Base-by-base conservation (phyloP, 1,140 invertebrate genomes). In the Leptinotarsa undecemlineata region DNA sequence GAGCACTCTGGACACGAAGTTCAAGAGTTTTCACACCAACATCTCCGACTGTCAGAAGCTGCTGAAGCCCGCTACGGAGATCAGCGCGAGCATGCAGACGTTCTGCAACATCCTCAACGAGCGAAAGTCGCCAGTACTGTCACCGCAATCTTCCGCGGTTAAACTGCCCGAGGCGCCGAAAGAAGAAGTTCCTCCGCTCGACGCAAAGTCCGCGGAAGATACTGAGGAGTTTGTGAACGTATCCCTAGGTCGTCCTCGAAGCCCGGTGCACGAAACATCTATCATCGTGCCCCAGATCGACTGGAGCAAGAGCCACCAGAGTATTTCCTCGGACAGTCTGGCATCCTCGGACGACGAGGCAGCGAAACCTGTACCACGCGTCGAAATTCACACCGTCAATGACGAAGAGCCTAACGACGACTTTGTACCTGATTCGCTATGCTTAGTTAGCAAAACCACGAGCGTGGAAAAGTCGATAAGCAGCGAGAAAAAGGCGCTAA, bases 1-100 rank as follows among this genome's bases (percentile, higher is more conserved):
- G 0, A 93, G 93, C 1, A 92, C 94, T 70, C 87, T 96, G 11
- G 94, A 96, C 81, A 93, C 92, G 2, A 92, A 93, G 80, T 89
- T 96, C 63, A 91, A 93, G 84, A 93, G 90, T 64, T 91, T 96
- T 76, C 90, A 94, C 51, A 93, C 92, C 33, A 93, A 92, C 72
- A 96, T 96, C 74, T 95, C 94, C 1, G 94, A 96, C 82, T 93
- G 94, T 78, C 95, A 97, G 81, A 96, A 96, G 81, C 85, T 96
- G 73, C 82, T 96, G 48, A 93, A 95, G 84, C 93, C 94, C 0
- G 92, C 94, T 0, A 88, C 91, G 0, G 90, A 92, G 75, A 91
- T 92, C 8, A 92, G 91, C 82, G 89, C 92, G 2, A 90, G 90
- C 20, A 93, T 94, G 92, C 91, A 92, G 79, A 91, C 90, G 2